Conservation (phyloP, 2,113 vertebrate species). For the Narcine bancroftii region DNA sequence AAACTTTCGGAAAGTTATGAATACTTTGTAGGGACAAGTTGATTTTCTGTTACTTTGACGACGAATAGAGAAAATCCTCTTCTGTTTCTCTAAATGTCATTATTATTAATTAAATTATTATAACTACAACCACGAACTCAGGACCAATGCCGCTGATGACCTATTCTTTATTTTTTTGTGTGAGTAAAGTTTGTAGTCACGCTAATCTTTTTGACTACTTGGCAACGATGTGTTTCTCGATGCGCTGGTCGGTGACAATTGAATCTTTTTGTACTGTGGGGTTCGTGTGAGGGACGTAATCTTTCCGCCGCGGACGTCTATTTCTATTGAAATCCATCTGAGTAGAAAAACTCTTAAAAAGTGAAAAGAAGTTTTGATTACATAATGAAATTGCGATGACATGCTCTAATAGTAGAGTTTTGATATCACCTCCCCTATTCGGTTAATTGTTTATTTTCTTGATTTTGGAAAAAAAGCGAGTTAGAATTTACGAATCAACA, state of each 20-base stretch:
- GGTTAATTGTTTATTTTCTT: background rate
- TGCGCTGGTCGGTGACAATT: background rate
- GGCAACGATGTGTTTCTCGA: background rate
- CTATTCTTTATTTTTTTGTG: background rate
- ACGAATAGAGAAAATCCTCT: background rate
- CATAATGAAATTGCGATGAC: background rate
- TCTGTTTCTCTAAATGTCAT: background rate
- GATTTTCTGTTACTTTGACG: background rate
- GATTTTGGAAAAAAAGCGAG: background rate
- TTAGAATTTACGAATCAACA: background rate
- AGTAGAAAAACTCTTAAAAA: background rate
- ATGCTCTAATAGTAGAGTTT: background rate
- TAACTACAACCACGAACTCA: background rate
- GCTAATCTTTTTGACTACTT: slow-evolving; percentile 2
- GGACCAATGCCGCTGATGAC: background rate
- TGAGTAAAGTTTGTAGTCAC: background rate
- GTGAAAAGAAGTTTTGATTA: background rate
- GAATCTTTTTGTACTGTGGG: slow-evolving; percentile 26
- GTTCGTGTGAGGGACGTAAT: background rate
- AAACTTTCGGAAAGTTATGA: background rate
- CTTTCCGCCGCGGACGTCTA: background rate
- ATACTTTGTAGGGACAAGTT: background rate
- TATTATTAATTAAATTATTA: background rate
- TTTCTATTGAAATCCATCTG: slow-evolving; percentile 11
- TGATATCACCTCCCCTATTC: background rate